phyloP scores from a whole-genome alignment of 64 coral and sea anemone genomes.

The Pocillopora verrucosa region DNA sequence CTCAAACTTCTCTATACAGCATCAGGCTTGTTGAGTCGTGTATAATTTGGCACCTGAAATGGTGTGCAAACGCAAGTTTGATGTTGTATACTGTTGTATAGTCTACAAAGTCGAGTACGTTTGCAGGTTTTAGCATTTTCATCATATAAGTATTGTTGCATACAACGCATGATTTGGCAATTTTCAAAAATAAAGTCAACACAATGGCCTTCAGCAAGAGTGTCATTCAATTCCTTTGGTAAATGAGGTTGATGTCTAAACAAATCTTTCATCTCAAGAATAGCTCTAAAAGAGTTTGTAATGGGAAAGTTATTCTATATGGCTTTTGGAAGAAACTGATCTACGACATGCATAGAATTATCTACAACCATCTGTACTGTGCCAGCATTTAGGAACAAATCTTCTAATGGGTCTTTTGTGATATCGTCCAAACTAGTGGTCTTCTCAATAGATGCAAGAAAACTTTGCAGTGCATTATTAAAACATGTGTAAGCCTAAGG shows the following conservation, averaged over 20 bases:
- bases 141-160: too few relatives aligned
- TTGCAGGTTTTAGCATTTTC: too few relatives aligned
- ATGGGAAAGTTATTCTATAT: background rate
- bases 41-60: conserved; percentile 50
- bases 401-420: conserved; percentile 6
- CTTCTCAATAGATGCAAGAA: conserved; percentile 28
- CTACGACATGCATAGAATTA: conserved; percentile 1
- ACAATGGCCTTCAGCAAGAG: too few relatives aligned
- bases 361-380: conserved; percentile 39
- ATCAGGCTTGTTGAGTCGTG: conserved; percentile 38
- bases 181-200: too few relatives aligned
- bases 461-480: conserved; percentile 60
- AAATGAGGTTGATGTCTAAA: too few relatives aligned
- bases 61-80: conserved; percentile 53
- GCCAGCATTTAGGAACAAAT: conserved; percentile 34
- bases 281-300: too few relatives aligned
- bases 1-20: too few relatives aligned
- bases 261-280: too few relatives aligned
- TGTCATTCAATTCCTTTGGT: too few relatives aligned
- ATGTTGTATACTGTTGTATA: conserved; percentile 61
- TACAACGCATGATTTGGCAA: too few relatives aligned
- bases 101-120: conserved; percentile 30
- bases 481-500: conserved; percentile 46
- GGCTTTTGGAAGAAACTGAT: conserved; percentile 47
- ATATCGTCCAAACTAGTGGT: background rate